A percentile compares a stretch with the other conserved stretches of the same genome.
Conservation (phyloP, 2,888 invertebrate genomes). For the Lasioglossum vierecki region DNA sequence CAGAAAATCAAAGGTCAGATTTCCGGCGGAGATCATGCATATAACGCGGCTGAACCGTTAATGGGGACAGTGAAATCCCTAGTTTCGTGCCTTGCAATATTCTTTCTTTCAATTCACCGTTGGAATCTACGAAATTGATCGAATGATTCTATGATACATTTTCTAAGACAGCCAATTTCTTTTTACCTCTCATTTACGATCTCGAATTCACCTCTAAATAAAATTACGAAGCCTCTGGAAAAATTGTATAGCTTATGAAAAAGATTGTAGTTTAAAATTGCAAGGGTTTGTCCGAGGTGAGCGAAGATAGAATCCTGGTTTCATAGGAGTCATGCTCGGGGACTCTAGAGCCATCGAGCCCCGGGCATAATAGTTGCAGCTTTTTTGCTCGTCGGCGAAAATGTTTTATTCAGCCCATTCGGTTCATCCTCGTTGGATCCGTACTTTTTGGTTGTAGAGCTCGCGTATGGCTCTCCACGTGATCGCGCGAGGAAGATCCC, state of each 20-base stretch:
- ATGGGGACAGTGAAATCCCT: background rate
- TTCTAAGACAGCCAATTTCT: background rate
- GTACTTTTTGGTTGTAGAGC: background rate
- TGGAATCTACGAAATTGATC: background rate
- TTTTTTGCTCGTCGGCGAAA: constrained; percentile 2
- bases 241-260: background rate
- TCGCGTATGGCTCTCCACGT: too few species aligned
- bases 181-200: background rate
- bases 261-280: background rate
- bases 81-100: background rate
- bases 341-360: background rate
- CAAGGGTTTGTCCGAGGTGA: background rate
- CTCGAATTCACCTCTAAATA: background rate
- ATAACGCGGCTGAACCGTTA: background rate
- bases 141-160: background rate
- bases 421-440: background rate
- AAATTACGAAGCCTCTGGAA: background rate
- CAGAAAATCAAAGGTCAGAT: background rate
- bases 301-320: background rate
- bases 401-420: constrained; percentile 14
- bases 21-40: background rate
- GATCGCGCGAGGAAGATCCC: constrained; percentile 30
- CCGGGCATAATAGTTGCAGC: background rate
- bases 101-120: background rate
- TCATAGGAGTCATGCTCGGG: background rate